Percentiles rank a stretch among this genome's conserved stretches.
Evolutionary conservation across 2,888 invertebrate species (phyloP).

Genomic region (Melitaea athalia): DNA sequence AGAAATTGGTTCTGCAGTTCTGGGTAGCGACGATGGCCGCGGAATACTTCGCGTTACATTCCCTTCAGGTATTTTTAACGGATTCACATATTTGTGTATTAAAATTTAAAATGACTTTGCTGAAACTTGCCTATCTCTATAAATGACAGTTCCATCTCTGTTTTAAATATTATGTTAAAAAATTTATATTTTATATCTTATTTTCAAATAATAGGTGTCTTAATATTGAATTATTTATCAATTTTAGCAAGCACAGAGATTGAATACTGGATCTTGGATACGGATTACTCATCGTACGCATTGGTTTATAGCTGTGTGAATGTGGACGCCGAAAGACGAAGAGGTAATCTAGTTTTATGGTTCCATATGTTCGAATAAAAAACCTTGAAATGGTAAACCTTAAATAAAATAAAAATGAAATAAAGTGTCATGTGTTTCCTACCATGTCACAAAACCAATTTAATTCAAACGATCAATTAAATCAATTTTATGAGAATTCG

Average conservation of each 20-base stretch:
- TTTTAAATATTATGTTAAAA: neutral
- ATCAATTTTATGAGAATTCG: no score
- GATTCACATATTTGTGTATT: no score
- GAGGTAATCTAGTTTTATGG: conserved; percentile 42
- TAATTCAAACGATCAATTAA: no score
- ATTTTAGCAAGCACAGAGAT: neutral
- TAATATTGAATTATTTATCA: neutral
- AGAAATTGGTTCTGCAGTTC: conserved; percentile 51
- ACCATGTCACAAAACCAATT: no score
- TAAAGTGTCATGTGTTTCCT: no score
- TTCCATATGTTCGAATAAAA: neutral
- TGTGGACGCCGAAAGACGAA: conserved; percentile 50
- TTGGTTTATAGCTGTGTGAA: conserved; percentile 84
- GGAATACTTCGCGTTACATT: conserved; percentile 82
- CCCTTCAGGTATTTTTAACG: conserved; percentile 25
- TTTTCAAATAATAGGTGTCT: neutral
- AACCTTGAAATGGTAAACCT: neutral
- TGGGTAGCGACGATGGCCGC: conserved; percentile 79
- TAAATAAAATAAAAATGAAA: no score
- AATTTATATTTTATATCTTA: neutral
- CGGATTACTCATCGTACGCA: conserved; percentile 83
- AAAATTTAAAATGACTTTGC: neutral
- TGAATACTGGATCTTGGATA: conserved; percentile 61
- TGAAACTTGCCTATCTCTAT: no score
- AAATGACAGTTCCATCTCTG: no score